Evolutionary conservation across 1,140 invertebrate genomes (phyloP).

Genomic region (Drosophila orena): DNA sequence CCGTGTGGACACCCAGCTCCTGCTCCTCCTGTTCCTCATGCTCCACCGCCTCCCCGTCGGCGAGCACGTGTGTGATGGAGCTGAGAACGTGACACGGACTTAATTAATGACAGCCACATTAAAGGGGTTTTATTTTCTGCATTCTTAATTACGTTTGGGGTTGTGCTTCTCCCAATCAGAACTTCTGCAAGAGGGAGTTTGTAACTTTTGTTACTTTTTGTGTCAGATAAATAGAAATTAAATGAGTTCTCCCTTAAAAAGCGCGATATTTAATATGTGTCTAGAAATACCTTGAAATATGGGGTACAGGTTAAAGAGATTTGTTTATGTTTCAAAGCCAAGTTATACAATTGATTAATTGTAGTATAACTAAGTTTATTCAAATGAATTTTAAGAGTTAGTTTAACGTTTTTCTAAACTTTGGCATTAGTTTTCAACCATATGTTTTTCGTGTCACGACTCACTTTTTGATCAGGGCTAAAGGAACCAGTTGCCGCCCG

Average conservation of each 20-base stretch:
- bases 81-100: conserved; percentile 37
- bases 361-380: too few species aligned
- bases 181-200: background rate
- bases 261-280: too few species aligned
- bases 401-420: too few species aligned
- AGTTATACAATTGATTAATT: too few species aligned
- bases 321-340: too few species aligned
- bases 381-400: too few species aligned
- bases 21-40: background rate
- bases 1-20: conserved; percentile 22
- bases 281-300: background rate
- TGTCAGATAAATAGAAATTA: background rate
- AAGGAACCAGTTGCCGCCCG: conserved; percentile 69
- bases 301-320: too few species aligned
- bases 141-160: conserved; percentile 15
- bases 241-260: background rate
- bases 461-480: background rate
- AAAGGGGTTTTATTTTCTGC: conserved; percentile 34
- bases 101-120: conserved; percentile 35
- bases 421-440: background rate
- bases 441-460: conserved; percentile 24
- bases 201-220: too few species aligned
- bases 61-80: conserved; percentile 28
- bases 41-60: background rate
- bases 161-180: conserved; percentile 10